Conservation (phyloP, 2,113 vertebrate genomes). For the Pyxicephalus adspersus region DNA sequence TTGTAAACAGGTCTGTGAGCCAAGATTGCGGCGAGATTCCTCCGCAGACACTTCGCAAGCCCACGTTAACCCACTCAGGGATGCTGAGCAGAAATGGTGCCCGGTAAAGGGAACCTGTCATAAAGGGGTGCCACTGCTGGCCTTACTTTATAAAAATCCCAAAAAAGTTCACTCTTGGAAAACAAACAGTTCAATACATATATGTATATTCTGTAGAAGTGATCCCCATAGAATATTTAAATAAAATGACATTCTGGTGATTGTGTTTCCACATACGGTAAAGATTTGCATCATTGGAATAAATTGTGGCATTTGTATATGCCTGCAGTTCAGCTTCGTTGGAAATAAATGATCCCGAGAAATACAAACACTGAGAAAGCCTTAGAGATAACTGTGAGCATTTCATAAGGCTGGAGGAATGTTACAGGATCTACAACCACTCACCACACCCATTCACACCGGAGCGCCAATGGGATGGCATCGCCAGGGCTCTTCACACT, state of each 20-base stretch:
- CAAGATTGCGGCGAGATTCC: background rate
- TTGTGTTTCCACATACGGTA: background rate
- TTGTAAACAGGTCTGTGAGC: conserved; percentile 4
- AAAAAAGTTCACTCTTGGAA: background rate
- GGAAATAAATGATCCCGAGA: too few relatives aligned
- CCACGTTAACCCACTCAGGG: background rate
- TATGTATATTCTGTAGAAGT: background rate
- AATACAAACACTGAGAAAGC: background rate
- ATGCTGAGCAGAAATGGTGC: background rate
- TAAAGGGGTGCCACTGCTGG: background rate
- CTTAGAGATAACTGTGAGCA: background rate
- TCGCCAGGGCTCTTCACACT: background rate
- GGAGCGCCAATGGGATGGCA: background rate
- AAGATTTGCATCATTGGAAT: background rate
- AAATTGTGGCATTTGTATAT: background rate
- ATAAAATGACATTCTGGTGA: background rate
- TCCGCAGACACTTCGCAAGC: background rate
- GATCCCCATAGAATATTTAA: background rate
- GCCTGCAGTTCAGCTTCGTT: too few relatives aligned
- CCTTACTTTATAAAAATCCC: too few relatives aligned
- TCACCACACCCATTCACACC: background rate
- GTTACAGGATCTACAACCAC: background rate
- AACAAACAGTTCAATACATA: background rate
- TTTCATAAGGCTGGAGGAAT: background rate
- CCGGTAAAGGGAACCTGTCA: background rate